Percentiles rank a stretch among this genome's conserved stretches.
phyloP scores from a whole-genome alignment of 2,888 invertebrate species.

The Aromia moschata region DNA sequence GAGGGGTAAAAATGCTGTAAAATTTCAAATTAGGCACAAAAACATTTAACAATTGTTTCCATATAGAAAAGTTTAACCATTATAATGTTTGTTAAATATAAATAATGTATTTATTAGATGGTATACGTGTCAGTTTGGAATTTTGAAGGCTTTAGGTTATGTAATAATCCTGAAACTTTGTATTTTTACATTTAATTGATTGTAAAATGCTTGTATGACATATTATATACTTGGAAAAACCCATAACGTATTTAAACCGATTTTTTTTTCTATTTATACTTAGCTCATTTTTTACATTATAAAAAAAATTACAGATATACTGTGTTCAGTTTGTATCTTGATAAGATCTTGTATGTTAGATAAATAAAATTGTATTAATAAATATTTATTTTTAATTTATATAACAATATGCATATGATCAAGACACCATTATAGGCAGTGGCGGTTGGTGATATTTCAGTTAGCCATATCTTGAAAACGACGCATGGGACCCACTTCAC shows the following conservation, averaged over 20 bases:
- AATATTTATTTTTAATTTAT: too few relatives aligned
- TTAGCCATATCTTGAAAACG: too few relatives aligned
- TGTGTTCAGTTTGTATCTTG: slow-evolving; percentile 27
- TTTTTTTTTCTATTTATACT: slow-evolving; percentile 44
- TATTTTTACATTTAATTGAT: slow-evolving; percentile 27
- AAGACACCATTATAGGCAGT: too few relatives aligned
- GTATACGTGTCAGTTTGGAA: slow-evolving; percentile 17
- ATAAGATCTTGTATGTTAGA: slow-evolving; percentile 22
- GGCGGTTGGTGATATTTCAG: too few relatives aligned
- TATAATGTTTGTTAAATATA: background rate
- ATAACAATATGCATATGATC: too few relatives aligned
- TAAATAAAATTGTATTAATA: slow-evolving; percentile 20
- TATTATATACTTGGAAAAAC: slow-evolving; percentile 24
- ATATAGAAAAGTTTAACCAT: background rate
- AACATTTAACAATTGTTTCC: background rate
- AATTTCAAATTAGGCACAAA: slow-evolving; percentile 22
- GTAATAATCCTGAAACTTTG: slow-evolving; percentile 14
- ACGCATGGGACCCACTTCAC: too few relatives aligned
- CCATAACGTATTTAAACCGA: slow-evolving; percentile 37
- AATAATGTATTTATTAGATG: slow-evolving; percentile 1
- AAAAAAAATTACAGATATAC: slow-evolving; percentile 25
- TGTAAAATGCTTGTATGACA: slow-evolving; percentile 27
- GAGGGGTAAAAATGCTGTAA: slow-evolving; percentile 19
- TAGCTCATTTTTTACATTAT: slow-evolving; percentile 40
- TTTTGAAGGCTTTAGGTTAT: slow-evolving; percentile 17